A percentile compares a stretch with the other conserved stretches of the same genome.
Evolutionary conservation across 1,140 invertebrate species (phyloP).

Genomic region (Cotesia typhae): DNA sequence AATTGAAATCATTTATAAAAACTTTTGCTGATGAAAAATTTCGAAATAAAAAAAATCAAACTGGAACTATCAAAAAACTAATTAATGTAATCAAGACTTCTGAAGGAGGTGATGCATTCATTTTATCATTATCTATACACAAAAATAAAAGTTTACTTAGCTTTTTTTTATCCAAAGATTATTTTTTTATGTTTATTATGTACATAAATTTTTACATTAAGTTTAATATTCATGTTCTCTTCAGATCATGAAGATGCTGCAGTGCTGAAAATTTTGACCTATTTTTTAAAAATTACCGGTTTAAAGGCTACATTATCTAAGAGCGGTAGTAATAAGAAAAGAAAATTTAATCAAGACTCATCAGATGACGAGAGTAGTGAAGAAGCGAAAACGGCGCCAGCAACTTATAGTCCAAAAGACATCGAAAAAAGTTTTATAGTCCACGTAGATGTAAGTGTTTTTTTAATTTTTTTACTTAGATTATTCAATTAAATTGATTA

Average conservation of each 20-base stretch:
- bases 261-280: not conserved
- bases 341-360: not conserved
- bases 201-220: not conserved
- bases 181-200: not conserved
- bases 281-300: not conserved
- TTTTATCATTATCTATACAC: not conserved
- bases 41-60: conserved; percentile 1
- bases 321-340: not conserved
- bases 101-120: not conserved
- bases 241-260: conserved; percentile 6
- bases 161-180: too few species aligned
- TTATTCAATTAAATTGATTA: not conserved
- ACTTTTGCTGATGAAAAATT: not conserved
- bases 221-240: not conserved
- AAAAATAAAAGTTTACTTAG: not conserved
- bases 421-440: conserved; percentile 1
- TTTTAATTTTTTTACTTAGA: not conserved
- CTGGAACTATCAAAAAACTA: conserved; percentile 2
- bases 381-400: not conserved
- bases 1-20: conserved; percentile 1
- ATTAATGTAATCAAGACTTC: not conserved
- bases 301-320: not conserved
- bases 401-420: not conserved
- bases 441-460: not conserved
- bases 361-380: not conserved